These are phyloP conservation scores for Nemapogon koenigi DNA, from an alignment of 2,888 invertebrate genomes.

Conservation along the genomic window DNA sequence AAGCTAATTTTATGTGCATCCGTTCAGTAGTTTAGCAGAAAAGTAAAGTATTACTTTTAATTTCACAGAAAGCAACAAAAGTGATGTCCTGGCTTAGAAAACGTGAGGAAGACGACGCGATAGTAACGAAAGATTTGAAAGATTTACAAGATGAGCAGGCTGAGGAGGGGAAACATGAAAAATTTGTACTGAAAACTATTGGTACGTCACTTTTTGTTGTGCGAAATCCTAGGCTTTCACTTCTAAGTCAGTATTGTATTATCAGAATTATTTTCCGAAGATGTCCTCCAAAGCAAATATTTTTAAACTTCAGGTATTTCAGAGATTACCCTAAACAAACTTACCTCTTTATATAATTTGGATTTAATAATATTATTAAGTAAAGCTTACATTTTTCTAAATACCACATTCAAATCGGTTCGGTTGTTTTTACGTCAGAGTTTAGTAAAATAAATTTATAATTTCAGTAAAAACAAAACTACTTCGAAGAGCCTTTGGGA, in stretches of 20 bases:
- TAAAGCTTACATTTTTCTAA: too few relatives aligned
- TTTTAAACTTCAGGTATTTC: too few relatives aligned
- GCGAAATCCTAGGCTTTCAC: neutral
- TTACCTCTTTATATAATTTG: neutral
- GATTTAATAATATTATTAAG: too few relatives aligned
- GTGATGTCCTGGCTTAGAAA: slow-evolving; percentile 1
- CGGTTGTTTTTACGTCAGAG: too few relatives aligned
- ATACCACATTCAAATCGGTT: too few relatives aligned
- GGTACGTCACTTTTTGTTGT: neutral
- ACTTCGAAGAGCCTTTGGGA: slow-evolving; percentile 58
- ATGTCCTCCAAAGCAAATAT: too few relatives aligned
- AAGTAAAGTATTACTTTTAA: too few relatives aligned
- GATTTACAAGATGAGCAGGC: neutral
- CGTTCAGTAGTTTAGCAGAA: too few relatives aligned
- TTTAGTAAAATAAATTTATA: neutral
- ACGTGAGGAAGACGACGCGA: neutral
- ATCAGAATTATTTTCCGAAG: neutral
- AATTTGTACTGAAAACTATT: slow-evolving; percentile 6
- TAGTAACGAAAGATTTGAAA: neutral
- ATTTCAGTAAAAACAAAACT: slow-evolving; percentile 26
- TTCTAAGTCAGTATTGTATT: neutral
- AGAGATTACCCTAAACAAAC: neutral
- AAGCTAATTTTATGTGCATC: too few relatives aligned
- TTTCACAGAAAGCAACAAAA: neutral
- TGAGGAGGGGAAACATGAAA: neutral